Base-by-base conservation (phyloP, 1,140 invertebrate species). In the Apis mellifera region DNA sequence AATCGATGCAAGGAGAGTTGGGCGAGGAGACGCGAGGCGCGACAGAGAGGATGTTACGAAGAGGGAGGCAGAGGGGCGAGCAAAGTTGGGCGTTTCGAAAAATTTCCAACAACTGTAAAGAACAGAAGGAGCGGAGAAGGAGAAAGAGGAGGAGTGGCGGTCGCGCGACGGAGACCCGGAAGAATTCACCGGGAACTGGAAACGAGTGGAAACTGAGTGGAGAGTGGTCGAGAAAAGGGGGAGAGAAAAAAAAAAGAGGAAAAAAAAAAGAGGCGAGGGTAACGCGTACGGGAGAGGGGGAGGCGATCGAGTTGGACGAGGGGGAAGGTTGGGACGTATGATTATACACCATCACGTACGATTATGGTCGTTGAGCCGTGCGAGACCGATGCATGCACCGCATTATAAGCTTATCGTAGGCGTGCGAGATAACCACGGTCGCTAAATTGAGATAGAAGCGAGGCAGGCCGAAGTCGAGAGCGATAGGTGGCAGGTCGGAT, bases 401-500 rank as follows among this genome's bases (percentile, higher is more conserved):
- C 76, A 83, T 87, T 90, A 89, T 78, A 85, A 86, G 85, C 84
- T 90, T 90, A 91, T 91, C 85, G 82, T 88, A 85, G 86, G 83
- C 86, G 84, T 87, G 57, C 69, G 83, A 81, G 76, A 87, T 89
- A 86, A 82, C 80, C 77, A 78, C 74, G 78, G 69, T 86, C 81
- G 82, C 86, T 91, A 88, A 90, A 91, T 91, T 86, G 83, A 90
- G 87, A 87, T 88, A 85, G 86, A 88, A 89, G 79, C 81, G 77
- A 65, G 32, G 52, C 69, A 62, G 68, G 65, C 55, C 62, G 60
- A 32, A 79, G 75, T 76, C 72, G 77, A 81, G 66, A 82, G 62
- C 59, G 71, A 87, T 79, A 76, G 78, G 60, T 84, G 64, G 26
- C 75, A 71, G 82, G 54, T 60, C n/a, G 66, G 19, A 71, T 78